Conservation (phyloP, 2,797 vertebrate genomes). For the Sebastes matsubarae region DNA sequence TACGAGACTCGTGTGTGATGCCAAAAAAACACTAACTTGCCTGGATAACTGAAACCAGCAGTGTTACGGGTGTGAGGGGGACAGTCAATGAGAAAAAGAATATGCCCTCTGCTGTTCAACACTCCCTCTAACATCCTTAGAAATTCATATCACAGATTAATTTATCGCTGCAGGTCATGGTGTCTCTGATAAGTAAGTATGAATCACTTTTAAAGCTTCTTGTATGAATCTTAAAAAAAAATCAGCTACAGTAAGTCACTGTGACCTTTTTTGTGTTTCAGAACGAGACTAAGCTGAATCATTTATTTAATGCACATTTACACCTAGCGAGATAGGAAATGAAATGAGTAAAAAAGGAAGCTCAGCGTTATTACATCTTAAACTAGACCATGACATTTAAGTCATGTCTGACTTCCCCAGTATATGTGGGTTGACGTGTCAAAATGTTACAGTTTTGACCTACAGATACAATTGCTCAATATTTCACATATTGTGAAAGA, state of each 20-base stretch:
- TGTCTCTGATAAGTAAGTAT: background rate
- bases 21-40: background rate
- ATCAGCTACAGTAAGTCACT: background rate
- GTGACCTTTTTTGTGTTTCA: background rate
- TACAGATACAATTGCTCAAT: background rate
- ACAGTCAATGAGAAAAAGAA: background rate
- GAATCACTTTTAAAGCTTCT: background rate
- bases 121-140: background rate
- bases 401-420: background rate
- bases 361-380: background rate
- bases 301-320: background rate
- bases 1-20: background rate
- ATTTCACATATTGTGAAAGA: slow-evolving; percentile 26
- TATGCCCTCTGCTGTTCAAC: background rate
- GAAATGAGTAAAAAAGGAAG: background rate
- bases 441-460: background rate
- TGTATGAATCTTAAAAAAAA: background rate
- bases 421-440: background rate
- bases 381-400: background rate
- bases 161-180: background rate
- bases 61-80: background rate
- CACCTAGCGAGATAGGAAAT: background rate
- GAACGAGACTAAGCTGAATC: background rate
- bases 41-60: background rate
- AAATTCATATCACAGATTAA: background rate